Percentiles rank a stretch among this genome's conserved stretches.
These are phyloP conservation scores for Polypterus senegalus DNA, from an alignment of 2,113 vertebrate genomes.

Conservation along the genomic window DNA sequence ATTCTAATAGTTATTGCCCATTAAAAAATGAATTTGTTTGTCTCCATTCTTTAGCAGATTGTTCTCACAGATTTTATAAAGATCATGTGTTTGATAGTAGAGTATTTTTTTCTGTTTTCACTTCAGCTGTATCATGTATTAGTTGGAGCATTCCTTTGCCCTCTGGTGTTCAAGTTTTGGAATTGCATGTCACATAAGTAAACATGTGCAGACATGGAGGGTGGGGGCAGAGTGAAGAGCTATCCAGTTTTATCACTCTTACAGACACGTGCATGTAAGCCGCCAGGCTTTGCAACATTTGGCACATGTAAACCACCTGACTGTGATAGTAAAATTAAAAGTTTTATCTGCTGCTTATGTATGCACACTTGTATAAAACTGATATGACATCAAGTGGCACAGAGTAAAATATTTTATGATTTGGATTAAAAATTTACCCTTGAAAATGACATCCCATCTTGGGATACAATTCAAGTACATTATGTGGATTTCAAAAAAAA, in stretches of 20 bases:
- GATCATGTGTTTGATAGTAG: no score
- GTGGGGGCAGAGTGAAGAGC: conserved; percentile 3
- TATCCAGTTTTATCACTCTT: conserved; percentile 13
- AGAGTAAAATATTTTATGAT: background rate
- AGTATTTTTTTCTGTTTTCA: no score
- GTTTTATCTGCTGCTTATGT: conserved; percentile 8
- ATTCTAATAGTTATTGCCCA: no score
- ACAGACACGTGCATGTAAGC: conserved; percentile 26
- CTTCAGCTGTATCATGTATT: no score
- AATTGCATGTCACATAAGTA: conserved; percentile 27
- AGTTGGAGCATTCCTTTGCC: background rate
- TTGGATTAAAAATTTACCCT: background rate
- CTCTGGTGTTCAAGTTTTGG: conserved; percentile 9
- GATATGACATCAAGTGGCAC: conserved; percentile 20
- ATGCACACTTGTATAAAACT: conserved; percentile 29
- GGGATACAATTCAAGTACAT: background rate
- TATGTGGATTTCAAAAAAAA: background rate
- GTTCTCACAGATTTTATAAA: no score
- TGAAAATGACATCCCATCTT: background rate
- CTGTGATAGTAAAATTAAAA: conserved; percentile 20
- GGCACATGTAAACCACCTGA: conserved; percentile 14
- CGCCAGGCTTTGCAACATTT: background rate
- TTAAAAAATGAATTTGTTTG: no score
- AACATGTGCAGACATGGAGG: conserved; percentile 20
- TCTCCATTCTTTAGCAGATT: no score